A percentile compares a stretch with the other conserved stretches of the same genome.
Conservation (phyloP, 2,888 invertebrate species). For the Melanargia galathea region DNA sequence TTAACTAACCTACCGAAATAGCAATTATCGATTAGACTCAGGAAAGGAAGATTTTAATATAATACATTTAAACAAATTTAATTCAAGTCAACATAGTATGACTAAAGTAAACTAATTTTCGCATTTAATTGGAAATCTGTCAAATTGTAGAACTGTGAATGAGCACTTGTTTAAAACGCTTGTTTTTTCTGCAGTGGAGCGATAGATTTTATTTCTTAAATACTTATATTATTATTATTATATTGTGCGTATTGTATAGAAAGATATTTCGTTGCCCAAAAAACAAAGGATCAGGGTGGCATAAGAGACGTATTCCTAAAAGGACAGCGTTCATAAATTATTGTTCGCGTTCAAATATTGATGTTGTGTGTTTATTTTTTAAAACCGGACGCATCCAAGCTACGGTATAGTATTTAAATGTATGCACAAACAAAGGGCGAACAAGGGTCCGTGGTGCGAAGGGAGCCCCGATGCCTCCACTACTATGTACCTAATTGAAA, state of each 20-base stretch:
- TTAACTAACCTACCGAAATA: too few relatives aligned
- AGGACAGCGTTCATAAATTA: slow-evolving; percentile 63
- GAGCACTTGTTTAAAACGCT: too few relatives aligned
- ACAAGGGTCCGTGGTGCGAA: slow-evolving; percentile 63
- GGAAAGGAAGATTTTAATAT: too few relatives aligned
- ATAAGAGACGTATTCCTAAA: slow-evolving; percentile 37
- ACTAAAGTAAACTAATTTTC: too few relatives aligned
- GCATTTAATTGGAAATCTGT: too few relatives aligned
- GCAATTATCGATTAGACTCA: too few relatives aligned
- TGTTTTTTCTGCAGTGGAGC: too few relatives aligned
- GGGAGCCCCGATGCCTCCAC: slow-evolving; percentile 60
- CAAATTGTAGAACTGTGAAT: too few relatives aligned
- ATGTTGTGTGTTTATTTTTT: slow-evolving; percentile 60
- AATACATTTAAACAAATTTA: too few relatives aligned
- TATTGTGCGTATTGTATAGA: background rate
- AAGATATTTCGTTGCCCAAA: slow-evolving; percentile 4
- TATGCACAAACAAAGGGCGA: slow-evolving; percentile 77
- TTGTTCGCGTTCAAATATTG: slow-evolving; percentile 67
- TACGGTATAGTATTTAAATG: slow-evolving; percentile 73
- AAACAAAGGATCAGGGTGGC: slow-evolving; percentile 36
- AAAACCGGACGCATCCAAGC: slow-evolving; percentile 64
- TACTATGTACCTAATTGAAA: slow-evolving; percentile 76
- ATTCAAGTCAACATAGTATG: too few relatives aligned
- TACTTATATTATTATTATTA: background rate
- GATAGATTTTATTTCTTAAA: too few relatives aligned